Base-by-base conservation (phyloP, 2,113 vertebrate species). In the Thinocorus orbignyianus region DNA sequence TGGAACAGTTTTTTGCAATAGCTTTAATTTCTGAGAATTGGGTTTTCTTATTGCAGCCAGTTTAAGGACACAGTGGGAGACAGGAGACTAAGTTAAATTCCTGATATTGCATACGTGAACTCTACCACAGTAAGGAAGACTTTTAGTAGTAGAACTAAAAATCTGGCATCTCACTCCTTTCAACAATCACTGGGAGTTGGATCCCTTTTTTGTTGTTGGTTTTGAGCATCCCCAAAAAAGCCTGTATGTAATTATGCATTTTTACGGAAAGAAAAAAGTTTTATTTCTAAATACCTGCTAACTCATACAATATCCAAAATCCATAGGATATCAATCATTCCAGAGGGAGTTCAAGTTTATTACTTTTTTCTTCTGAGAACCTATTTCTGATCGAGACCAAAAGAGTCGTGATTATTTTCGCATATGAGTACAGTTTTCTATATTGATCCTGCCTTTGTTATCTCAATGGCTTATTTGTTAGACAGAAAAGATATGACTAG, bases 401-500 rank as follows among this genome's bases (percentile, higher is more conserved):
- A 88, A 41, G 65, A 37, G 58, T 71, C 51, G 69, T 26, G 26
- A 78, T 42, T 7, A 60, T 6, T 0, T 58, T 77, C 62, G 73
- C 55, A 66, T 57, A 77, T 69, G 77, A 83, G 61, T 55, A 37
- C 37, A 70, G 26, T 79, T 80, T 80, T 69, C 80, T 48, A 5
- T 81, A 93, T 72, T 60, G 77, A 94, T 92, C 54, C 88, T 89
- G 35, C 54, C 25, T 90, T 76, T 33, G 69, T 86, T 92, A 95
- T 91, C 86, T 94, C 49, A 89, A 31, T 70, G 58, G 61, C n/a
- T 86, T 94, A 60, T 93, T 90, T 96, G 83, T 89, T 92, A 92
- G 90, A 81, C 62, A 89, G 69, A 68, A 91, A 86, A 68, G 94
- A 81, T 93, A 95, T 86, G 92, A 91, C 92, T 92, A 54, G 86